Percentiles rank a stretch among this genome's conserved stretches.
Evolutionary conservation across 2,113 vertebrate genomes (phyloP).

Genomic region (Lathamus discolor): DNA sequence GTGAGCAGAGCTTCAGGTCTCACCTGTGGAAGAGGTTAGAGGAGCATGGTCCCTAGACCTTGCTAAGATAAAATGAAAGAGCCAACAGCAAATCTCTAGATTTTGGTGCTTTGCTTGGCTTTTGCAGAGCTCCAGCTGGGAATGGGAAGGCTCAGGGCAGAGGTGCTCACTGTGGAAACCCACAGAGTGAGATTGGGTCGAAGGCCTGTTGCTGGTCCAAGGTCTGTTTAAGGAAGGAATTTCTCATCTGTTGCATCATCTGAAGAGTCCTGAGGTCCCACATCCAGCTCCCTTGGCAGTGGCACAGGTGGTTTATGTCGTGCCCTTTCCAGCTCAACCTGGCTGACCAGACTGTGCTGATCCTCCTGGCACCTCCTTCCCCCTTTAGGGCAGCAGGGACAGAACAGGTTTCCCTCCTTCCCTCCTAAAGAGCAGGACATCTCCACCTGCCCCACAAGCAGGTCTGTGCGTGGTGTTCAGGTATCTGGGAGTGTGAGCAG

Average conservation of each 20-base stretch:
- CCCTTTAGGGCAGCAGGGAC: not conserved
- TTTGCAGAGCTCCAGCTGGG: not conserved
- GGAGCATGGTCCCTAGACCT: not conserved
- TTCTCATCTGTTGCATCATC: not conserved
- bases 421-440: not conserved
- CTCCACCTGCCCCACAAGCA: not conserved
- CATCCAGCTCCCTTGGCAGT: rapidly evolving
- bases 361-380: not conserved
- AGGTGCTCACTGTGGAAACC: rapidly evolving
- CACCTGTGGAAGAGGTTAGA: not conserved
- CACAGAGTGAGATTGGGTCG: not conserved
- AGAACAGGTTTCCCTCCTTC: not conserved
- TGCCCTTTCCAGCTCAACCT: not conserved
- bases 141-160: not conserved
- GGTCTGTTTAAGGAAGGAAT: not conserved
- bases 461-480: rapidly evolving
- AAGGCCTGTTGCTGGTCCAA: not conserved
- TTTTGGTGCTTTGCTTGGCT: rapidly evolving
- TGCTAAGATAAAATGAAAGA: not conserved
- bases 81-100: not conserved
- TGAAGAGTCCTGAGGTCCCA: rapidly evolving
- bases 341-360: not conserved
- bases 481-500: not conserved
- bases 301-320: rapidly evolving
- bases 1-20: not conserved